These are phyloP conservation scores for Neosilurus hyrtlii DNA, from an alignment of 2,797 vertebrate genomes.

Conservation along the genomic window DNA sequence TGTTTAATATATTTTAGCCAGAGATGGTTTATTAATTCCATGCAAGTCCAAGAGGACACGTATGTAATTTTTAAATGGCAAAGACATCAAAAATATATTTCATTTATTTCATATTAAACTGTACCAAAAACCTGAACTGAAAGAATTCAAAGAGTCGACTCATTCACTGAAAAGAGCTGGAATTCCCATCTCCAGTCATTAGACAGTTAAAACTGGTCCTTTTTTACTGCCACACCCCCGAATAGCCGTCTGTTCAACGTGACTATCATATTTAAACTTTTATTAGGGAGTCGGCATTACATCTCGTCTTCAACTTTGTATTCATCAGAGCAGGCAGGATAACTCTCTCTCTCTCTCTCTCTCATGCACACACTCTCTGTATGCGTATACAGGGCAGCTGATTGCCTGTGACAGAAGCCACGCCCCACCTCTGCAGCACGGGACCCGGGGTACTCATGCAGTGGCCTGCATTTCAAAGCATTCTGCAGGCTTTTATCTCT, in stretches of 20 bases:
- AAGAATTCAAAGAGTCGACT: neutral
- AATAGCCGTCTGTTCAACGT: neutral
- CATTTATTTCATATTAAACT: neutral
- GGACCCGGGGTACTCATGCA: slow-evolving; percentile 53
- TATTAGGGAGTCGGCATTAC: neutral
- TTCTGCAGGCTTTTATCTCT: slow-evolving; percentile 71
- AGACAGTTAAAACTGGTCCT: neutral
- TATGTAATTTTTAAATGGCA: neutral
- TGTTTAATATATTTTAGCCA: neutral
- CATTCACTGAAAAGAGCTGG: neutral
- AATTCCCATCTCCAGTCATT: neutral
- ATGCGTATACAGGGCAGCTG: neutral
- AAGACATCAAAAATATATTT: neutral
- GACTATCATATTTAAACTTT: neutral
- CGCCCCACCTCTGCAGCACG: slow-evolving; percentile 26
- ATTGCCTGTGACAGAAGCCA: slow-evolving; percentile 6
- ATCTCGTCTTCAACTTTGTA: neutral
- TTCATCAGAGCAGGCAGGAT: slow-evolving; percentile 1
- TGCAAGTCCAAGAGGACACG: neutral
- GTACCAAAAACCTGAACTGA: neutral
- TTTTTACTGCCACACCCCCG: neutral
- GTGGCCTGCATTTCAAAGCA: slow-evolving; percentile 73
- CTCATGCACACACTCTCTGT: neutral
- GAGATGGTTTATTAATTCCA: neutral
- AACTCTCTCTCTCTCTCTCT: neutral